Base-by-base conservation (phyloP, 1,140 invertebrate species). In the Schlechtendalia chinensis region DNA sequence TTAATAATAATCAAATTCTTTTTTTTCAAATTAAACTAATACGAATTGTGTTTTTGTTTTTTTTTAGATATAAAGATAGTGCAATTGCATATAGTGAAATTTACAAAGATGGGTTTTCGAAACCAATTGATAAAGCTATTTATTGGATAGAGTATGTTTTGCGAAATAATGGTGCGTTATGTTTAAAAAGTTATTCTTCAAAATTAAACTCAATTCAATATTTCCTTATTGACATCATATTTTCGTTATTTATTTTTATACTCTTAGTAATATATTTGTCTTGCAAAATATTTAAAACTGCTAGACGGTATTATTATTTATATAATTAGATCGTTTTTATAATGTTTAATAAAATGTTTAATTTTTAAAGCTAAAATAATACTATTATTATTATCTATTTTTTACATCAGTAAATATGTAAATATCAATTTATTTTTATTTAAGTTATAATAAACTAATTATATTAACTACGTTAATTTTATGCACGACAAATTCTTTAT, bases 121-220 rank as follows among this genome's bases (percentile, higher is more conserved):
- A 85, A 75, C 82, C 84, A 6, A 80, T 88, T 47, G 83, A 89
- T 0, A 84, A 85, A 67, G 85, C 87, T 0, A 84, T 87, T 39
- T 89, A 86, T 86, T 90, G 89, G 89, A 87, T 86, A 19, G 89
- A 90, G 82, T 89, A 88, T 83, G 86, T 89, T 16, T 84, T 89
- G 32, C 84, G 88, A 47, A 85, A 89, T 81, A 86, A 87, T 56
- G 88, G 88, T 17, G 83, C 84, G 3, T 14, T 45, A 47, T 83
- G 85, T 67, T 79, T 85, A 2, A 82, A 82, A 50, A 81, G 82
- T 11, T 45, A 82, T 27, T 83, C 82, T 2, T 72, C 77, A 74
- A 61, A 85, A 54, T 81, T 85, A 32, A 81, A 80, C 29, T 82
- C 72, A 53, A 83, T 82, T 47, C 82, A 85, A 67, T 82, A 81